Percentiles rank a stretch among this genome's conserved stretches.
Conservation (phyloP, 2,888 invertebrate species). For the Microplitis deprimator region DNA sequence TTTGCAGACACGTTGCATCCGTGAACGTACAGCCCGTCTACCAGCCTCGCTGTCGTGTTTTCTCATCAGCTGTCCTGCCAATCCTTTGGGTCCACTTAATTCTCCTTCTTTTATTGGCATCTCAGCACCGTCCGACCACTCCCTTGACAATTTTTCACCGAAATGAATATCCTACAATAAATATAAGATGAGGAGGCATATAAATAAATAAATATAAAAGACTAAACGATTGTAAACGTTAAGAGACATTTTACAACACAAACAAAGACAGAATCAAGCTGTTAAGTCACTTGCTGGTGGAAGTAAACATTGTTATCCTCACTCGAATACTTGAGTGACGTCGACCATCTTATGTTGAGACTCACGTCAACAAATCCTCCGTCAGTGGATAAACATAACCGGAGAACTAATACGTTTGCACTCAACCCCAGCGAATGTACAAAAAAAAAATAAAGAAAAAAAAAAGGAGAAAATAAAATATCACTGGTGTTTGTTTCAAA, state of each 20-base stretch:
- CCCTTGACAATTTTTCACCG: slow-evolving; percentile 87
- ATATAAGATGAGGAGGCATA: not conserved
- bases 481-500: slow-evolving; percentile 20
- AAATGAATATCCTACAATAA: slow-evolving; percentile 81
- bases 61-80: slow-evolving; percentile 80
- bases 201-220: slow-evolving; percentile 13
- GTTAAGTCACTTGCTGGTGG: slow-evolving; percentile 30
- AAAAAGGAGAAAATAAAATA: slow-evolving; percentile 3
- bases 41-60: slow-evolving; percentile 95
- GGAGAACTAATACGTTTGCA: slow-evolving; percentile 26
- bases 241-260: slow-evolving; percentile 19
- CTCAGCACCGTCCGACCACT: slow-evolving; percentile 89
- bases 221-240: not conserved
- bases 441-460: slow-evolving; percentile 7
- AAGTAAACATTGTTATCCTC: slow-evolving; percentile 54
- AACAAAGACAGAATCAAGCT: slow-evolving; percentile 17
- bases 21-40: slow-evolving; percentile 82
- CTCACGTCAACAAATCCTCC: slow-evolving; percentile 37
- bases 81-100: slow-evolving; percentile 60
- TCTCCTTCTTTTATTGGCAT: slow-evolving; percentile 81
- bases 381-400: slow-evolving; percentile 31
- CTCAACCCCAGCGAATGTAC: slow-evolving; percentile 23
- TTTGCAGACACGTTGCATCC: slow-evolving; percentile 91
- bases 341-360: slow-evolving; percentile 22
- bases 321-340: slow-evolving; percentile 28